Evolutionary conservation across 2,113 vertebrate species (phyloP), one percentile per base, ranked within the genome.

Genomic region (Corapipo altera): DNA sequence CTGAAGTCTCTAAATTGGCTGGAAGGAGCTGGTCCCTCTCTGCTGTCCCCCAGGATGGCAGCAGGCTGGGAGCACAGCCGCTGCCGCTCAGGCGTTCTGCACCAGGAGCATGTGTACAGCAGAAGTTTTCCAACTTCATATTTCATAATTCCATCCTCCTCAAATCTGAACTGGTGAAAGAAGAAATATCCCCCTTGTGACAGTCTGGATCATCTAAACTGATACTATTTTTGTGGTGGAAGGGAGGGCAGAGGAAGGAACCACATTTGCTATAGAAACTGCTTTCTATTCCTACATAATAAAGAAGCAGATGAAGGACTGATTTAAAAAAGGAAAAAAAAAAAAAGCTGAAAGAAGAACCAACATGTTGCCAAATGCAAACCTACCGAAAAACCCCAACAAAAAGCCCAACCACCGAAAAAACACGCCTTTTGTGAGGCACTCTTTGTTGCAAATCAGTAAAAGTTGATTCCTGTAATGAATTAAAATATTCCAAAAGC

Each of bases 401-500:
- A 93, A 95, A 96, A 95, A 92, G 61, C 83, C 93, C 95, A 95
- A 78, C 76, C 84, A 95, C 86, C 15, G 88, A 95, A 92, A 95
- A 89, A 80, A 69, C 73, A 76, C 33, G 85, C 55, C 77, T 93
- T 95, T 88, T 93, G 95, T 95, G 37, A 48, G 41, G 85, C 32
- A 0, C 57, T 26, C 80, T 95, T 85, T 91, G 96, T 95, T 51
- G 43, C 91, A 67, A 80, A 97, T 96, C 95, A 87, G 88, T 91
- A 96, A 97, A 94, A 93, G 94, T 94, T 94, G 94, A 93, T 95
- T 97, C 89, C 87, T 91, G 90, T 96, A 97, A 96, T 93, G 95
- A 97, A 96, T 96, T 95, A 97, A 98, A 98, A 97, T 98, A 98
- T 98, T 98, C 97, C 92, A 71, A 96, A 97, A 97, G 97, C 95